A percentile compares a stretch with the other conserved stretches of the same genome.
phyloP scores from a whole-genome alignment of 2,888 invertebrate species.

The Pecten maximus region DNA sequence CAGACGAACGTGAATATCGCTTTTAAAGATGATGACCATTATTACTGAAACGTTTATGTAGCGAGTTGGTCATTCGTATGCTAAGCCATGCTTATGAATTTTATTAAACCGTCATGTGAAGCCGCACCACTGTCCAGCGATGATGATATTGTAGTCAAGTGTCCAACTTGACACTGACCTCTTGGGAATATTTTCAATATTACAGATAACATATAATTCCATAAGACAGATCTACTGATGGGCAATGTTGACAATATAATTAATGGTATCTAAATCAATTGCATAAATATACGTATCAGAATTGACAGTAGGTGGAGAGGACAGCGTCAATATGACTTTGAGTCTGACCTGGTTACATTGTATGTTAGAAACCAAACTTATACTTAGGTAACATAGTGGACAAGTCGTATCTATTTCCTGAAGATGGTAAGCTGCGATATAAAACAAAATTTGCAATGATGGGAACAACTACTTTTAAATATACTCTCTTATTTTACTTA shows the following conservation, averaged over 20 bases:
- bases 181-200: background rate
- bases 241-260: background rate
- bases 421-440: too few species aligned
- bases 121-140: background rate
- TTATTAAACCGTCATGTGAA: background rate
- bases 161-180: background rate
- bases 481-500: too few species aligned
- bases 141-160: background rate
- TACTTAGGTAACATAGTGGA: too few species aligned
- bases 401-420: too few species aligned
- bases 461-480: too few species aligned
- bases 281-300: background rate
- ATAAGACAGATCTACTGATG: too few species aligned
- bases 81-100: background rate
- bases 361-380: too few species aligned
- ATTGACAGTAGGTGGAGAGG: background rate
- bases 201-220: background rate
- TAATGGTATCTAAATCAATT: background rate
- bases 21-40: background rate
- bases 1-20: background rate
- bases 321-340: background rate
- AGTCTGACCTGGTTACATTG: background rate
- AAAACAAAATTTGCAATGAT: too few species aligned
- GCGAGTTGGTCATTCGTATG: background rate
- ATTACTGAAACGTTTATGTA: background rate